Evolutionary conservation across 2,797 vertebrate species (phyloP).

Genomic region (Paguma larvata): DNA sequence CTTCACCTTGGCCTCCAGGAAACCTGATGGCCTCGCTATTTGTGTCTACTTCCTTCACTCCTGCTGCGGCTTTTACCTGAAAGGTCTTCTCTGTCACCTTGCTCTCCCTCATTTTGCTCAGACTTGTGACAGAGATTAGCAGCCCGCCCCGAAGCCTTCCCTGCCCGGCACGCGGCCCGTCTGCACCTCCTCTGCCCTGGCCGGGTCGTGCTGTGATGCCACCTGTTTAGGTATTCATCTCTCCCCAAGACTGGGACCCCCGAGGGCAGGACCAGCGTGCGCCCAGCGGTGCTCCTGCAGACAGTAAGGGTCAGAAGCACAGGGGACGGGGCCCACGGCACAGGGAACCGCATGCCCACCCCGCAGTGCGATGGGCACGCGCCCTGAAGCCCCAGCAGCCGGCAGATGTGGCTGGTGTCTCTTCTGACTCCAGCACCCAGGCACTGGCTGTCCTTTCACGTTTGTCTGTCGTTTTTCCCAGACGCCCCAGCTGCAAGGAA

Average conservation of each 20-base stretch:
- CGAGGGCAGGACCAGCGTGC: background rate
- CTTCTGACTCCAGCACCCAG: background rate
- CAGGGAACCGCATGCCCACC: background rate
- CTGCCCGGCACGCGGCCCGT: background rate
- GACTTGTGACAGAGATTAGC: background rate
- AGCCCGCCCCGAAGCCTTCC: background rate
- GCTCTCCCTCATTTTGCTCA: background rate
- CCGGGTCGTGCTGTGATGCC: background rate
- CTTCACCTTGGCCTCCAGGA: background rate
- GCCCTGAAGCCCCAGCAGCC: background rate
- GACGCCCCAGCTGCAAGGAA: background rate
- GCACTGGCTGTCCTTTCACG: background rate
- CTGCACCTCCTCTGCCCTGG: background rate
- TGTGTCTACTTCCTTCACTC: background rate
- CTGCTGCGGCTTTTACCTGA: background rate
- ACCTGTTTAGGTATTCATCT: background rate
- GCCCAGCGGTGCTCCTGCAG: background rate
- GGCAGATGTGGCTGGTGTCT: fast-evolving
- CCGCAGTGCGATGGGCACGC: fast-evolving
- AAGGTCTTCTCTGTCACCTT: background rate
- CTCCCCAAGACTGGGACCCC: background rate
- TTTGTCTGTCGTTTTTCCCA: background rate
- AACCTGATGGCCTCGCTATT: background rate
- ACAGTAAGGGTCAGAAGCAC: background rate
- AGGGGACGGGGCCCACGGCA: no score